Base-by-base conservation (phyloP, 2,888 invertebrate genomes). In the Agonopterix subpropinquella region DNA sequence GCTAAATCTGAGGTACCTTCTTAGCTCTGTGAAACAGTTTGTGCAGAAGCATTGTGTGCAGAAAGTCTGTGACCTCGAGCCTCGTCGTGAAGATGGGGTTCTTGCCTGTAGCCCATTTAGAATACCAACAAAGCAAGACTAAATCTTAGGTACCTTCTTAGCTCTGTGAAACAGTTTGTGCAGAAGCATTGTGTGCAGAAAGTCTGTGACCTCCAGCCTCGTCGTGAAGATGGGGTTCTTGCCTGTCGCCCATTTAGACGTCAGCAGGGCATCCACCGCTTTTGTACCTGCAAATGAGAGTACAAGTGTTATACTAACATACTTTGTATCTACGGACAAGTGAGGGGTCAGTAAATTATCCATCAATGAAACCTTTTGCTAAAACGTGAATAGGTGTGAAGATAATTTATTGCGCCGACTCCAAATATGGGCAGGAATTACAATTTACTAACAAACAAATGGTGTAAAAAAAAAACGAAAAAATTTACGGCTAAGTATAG, bases 111-210 rank as follows among this genome's bases (percentile, higher is more conserved):
- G 93, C 94, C 92, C 96, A 99, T 76, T 96, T 95, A 0, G 18
- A 18, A 18, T 18, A 18, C 18, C 2, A 4, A 18, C 4, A 18
- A 18, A 18, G 4, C 18, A 18, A 18, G 18, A 18, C 4, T 18
- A 18, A 18, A 18, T 18, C 18, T 4, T 28, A 28, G 28, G 41
- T 57, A 94, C 92, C 89, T 97, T 97, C 70, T 95, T 94, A 59
- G 98, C 98, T 61, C 98, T 93, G 83, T 98, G 98, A 83, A 96
- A 98, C 72, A 98, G 93, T 80, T 98, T 98, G 88, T 98, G 97
- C 70, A 94, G 90, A 60, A 98, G 79, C 95, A 98, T 95, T 59
- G 90, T 79, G 65, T 97, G 94, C 54, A 97, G 84, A 69, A 93
- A 97, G 53, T 94, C 92, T 0, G 95, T 92, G 52, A 94, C 94